Percentiles rank a stretch among this genome's conserved stretches.
Evolutionary conservation across 2,888 invertebrate genomes (phyloP).

Genomic region (Chaitophorus viminalis): DNA sequence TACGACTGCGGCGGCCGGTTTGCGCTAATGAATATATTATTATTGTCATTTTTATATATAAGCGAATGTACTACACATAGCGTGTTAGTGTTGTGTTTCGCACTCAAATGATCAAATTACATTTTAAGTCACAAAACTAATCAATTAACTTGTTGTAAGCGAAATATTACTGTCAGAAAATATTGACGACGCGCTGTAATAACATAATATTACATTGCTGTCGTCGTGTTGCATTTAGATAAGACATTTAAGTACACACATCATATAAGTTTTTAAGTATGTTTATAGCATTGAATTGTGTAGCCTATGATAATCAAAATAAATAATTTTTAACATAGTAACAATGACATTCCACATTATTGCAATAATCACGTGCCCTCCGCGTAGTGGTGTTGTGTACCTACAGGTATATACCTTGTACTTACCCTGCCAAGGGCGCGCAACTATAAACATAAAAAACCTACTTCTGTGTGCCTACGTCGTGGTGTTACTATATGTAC

Average conservation of each 20-base stretch:
- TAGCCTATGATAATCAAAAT: conserved; percentile 51
- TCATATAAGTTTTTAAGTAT: background rate
- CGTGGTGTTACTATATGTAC: background rate
- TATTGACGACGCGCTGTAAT: background rate
- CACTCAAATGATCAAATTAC: conserved; percentile 41
- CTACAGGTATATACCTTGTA: too few relatives aligned
- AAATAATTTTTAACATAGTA: background rate
- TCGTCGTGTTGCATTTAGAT: background rate
- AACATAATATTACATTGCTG: background rate
- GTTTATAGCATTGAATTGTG: background rate
- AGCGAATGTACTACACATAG: background rate
- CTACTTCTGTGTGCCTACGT: background rate
- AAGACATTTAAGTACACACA: background rate
- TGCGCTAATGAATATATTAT: background rate
- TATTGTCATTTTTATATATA: background rate
- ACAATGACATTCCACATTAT: conserved; percentile 14
- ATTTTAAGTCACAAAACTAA: background rate
- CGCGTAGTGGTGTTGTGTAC: too few relatives aligned
- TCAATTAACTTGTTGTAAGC: background rate
- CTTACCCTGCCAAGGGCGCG: too few relatives aligned
- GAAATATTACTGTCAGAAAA: background rate
- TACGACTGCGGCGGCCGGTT: background rate
- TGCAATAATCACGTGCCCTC: too few relatives aligned
- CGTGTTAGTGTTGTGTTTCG: conserved; percentile 11
- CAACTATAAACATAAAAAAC: too few relatives aligned